Base-by-base conservation (phyloP, 1,140 invertebrate species). In the Lepidostoma basale region DNA sequence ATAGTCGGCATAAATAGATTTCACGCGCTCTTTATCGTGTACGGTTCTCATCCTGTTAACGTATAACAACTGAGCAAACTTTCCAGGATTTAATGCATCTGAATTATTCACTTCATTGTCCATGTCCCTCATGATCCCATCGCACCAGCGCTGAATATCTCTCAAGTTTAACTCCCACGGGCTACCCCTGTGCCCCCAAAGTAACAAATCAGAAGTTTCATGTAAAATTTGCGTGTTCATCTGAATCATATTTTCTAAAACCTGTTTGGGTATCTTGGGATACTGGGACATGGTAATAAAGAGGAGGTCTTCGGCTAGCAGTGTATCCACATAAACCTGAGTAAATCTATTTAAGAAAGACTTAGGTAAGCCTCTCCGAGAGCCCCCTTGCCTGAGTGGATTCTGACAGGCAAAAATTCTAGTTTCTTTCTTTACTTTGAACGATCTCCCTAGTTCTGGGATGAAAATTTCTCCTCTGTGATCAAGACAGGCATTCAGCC, bases 321-420 rank as follows among this genome's bases (percentile, higher is more conserved):
- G 82, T 12, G 91, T 86, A 68, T 95, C 90, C 10, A 98, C 85
- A 75, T 92, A 98, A 1, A 99, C 95, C 86, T 98, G 95, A 18
- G 95, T 98, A 76, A 99, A 99, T 75, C 98, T 88, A 82, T 99
- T 99, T 0, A 99, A 82, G 77, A 99, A 99, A 0, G 97, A 99
- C 75, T 94, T 89, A 0, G 98, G 98, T 44, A 99, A 83, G 8
- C 97, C 97, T 80, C 97, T 90, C 71, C 98, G 85, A 1, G 93
- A 96, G 1, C 97, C 96, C 28, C 98, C 98, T 84, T 99, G 94
- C 75, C 88, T 89, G n/a, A 96, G 81, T 0, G 98, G 98, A 87
- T 99, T 99, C 83, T 99, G 98, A 79, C 97, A 99, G 9, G 92
- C 98, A 82, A 99, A 99, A 33, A 99, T 88, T 74, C 92, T 88